Conservation (phyloP, 2,113 vertebrate genomes). For the Petroica traversi region DNA sequence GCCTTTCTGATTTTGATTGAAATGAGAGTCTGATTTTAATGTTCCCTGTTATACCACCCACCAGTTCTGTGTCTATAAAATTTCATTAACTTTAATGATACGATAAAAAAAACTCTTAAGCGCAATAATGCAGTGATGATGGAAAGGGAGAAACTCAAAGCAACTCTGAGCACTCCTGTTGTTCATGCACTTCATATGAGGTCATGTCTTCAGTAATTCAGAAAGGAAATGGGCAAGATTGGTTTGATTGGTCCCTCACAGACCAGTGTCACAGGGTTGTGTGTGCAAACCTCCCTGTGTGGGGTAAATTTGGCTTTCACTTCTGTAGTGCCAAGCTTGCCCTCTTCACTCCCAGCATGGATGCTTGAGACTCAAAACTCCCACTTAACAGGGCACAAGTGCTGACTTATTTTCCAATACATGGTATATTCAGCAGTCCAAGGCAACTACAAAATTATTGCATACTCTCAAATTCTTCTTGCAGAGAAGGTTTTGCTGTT, state of each 20-base stretch:
- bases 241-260: not conserved
- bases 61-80: not conserved
- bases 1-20: not conserved
- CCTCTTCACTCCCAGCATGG: not conserved
- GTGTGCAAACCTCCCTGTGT: not conserved
- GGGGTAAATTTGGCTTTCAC: not conserved
- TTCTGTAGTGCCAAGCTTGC: not conserved
- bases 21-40: not conserved
- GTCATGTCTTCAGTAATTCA: not conserved
- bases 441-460: not conserved
- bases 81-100: constrained; percentile 38
- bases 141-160: not conserved
- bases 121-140: not conserved
- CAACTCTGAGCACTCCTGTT: not conserved
- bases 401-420: not conserved
- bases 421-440: not conserved
- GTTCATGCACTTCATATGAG: not conserved
- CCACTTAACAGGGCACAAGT: not conserved
- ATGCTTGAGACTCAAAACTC: not conserved
- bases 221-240: not conserved
- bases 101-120: constrained; percentile 4
- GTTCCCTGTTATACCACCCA: not conserved
- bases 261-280: not conserved
- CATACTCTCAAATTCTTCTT: not conserved
- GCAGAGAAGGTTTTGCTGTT: not conserved